phyloP scores from a whole-genome alignment of 2,888 invertebrate species.

The Tetranychus piercei region DNA sequence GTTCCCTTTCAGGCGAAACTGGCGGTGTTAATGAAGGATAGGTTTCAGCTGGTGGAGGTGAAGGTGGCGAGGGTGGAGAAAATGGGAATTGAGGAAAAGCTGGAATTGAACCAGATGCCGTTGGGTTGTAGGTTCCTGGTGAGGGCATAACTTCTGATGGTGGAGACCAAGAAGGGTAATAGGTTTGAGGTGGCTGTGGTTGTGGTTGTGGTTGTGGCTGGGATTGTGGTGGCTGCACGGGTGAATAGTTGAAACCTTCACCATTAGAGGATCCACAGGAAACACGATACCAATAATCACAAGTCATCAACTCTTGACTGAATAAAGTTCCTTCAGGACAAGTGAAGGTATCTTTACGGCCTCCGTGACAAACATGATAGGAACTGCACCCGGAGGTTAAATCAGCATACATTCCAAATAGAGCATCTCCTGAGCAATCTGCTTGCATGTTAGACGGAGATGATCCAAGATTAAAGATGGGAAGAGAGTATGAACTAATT shows the following conservation, averaged over 20 bases:
- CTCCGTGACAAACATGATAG: constrained; percentile 11
- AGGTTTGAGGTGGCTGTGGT: background rate
- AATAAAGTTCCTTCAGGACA: constrained; percentile 13
- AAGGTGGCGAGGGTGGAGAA: background rate
- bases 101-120: background rate
- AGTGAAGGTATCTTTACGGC: constrained; percentile 3
- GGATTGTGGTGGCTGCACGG: background rate
- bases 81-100: background rate
- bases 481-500: background rate
- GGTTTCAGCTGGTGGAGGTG: background rate
- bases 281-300: constrained; percentile 13
- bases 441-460: background rate
- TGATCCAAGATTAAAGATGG: background rate
- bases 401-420: constrained; percentile 10
- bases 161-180: background rate
- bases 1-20: background rate
- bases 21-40: constrained; percentile 1
- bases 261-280: background rate
- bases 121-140: background rate
- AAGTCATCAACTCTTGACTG: constrained; percentile 8
- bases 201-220: background rate
- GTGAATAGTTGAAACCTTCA: background rate
- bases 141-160: background rate
- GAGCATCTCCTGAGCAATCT: constrained; percentile 9
- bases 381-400: background rate